A percentile compares a stretch with the other conserved stretches of the same genome.
Conservation (phyloP, 1,140 invertebrate species). For the Euglossa dilemma region DNA sequence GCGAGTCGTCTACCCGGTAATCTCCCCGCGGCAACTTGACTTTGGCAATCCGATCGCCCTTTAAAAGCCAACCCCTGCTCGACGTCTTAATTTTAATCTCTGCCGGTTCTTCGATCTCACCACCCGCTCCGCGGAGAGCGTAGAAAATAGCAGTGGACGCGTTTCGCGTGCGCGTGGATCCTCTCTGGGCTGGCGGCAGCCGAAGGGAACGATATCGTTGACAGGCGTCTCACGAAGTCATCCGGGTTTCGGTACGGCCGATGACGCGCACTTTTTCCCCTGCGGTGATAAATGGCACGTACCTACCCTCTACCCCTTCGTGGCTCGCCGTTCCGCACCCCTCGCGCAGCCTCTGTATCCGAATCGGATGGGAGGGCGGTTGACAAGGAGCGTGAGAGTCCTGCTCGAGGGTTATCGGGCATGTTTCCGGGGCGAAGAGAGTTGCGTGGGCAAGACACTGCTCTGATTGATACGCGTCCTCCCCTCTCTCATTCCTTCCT, state of each 20-base stretch:
- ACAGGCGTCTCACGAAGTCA: slow-evolving; percentile 78
- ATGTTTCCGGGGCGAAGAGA: slow-evolving; percentile 52
- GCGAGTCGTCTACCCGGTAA: not conserved
- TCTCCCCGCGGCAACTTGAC: slow-evolving; percentile 12
- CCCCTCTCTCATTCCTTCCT: slow-evolving; percentile 16
- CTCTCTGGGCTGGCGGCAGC: slow-evolving; percentile 6
- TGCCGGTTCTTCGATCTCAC: not conserved
- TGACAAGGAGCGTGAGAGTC: slow-evolving; percentile 68
- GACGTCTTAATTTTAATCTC: slow-evolving; percentile 32
- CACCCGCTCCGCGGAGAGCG: not conserved
- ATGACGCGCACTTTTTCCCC: slow-evolving; percentile 78
- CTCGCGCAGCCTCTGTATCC: slow-evolving; percentile 31
- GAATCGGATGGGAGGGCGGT: slow-evolving; percentile 44
- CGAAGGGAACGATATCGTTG: slow-evolving; percentile 74
- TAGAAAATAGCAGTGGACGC: not conserved
- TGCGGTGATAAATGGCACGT: slow-evolving; percentile 77
- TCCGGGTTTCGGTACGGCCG: slow-evolving; percentile 73
- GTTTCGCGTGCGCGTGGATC: not conserved
- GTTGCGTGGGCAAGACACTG: slow-evolving; percentile 72
- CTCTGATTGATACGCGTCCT: slow-evolving; percentile 73
- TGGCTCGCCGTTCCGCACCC: slow-evolving; percentile 32
- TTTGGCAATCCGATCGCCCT: slow-evolving; percentile 30
- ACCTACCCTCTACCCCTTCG: slow-evolving; percentile 47
- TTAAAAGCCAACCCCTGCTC: slow-evolving; percentile 14
- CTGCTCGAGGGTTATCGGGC: slow-evolving; percentile 49